Conservation (phyloP, 2,797 vertebrate species). For the Meda fulgida region DNA sequence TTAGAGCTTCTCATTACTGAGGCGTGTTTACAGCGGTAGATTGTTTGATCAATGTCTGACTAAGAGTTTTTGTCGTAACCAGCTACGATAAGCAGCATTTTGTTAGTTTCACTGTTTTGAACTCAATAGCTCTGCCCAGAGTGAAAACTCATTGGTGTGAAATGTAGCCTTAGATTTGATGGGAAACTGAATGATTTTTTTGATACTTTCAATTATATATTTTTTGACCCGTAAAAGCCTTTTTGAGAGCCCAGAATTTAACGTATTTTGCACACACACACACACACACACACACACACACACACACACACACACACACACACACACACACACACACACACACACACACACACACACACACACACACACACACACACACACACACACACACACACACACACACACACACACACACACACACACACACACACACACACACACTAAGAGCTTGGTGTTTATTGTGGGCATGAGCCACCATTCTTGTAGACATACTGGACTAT, state of each 20-base stretch:
- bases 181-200: background rate
- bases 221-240: background rate
- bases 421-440: background rate
- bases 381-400: background rate
- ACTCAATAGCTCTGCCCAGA: background rate
- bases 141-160: background rate
- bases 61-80: background rate
- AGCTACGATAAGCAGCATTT: background rate
- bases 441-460: conserved; percentile 27
- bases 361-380: background rate
- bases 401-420: background rate
- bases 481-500: conserved; percentile 32
- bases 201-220: background rate
- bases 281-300: background rate
- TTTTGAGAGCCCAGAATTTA: background rate
- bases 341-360: background rate
- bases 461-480: conserved; percentile 10
- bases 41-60: conserved; percentile 25
- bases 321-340: background rate
- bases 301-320: background rate
- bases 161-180: background rate
- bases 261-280: background rate
- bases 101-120: background rate
- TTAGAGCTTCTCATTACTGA: conserved; percentile 40
- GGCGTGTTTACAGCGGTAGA: conserved; percentile 28